phyloP scores from a whole-genome alignment of 1,140 invertebrate genomes.

The Rhynchophorus ferrugineus region DNA sequence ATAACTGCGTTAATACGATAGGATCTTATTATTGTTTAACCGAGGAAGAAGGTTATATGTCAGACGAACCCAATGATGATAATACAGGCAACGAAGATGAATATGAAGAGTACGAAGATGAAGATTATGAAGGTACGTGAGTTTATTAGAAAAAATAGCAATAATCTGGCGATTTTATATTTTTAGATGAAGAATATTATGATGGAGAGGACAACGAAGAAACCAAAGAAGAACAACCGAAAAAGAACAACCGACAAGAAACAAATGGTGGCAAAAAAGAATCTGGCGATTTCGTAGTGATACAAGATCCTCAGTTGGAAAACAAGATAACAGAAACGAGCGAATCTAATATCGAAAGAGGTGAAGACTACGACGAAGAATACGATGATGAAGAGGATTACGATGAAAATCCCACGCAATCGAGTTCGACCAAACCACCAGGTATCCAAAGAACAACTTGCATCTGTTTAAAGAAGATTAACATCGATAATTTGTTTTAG shows the following conservation, averaged over 20 bases:
- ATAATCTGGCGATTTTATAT: neutral
- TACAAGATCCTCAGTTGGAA: neutral
- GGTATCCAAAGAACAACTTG: neutral
- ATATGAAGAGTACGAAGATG: slow-evolving; percentile 23
- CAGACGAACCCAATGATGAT: slow-evolving; percentile 19
- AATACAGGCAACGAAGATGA: slow-evolving; percentile 9
- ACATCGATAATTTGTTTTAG: no score
- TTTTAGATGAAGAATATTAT: slow-evolving; percentile 15
- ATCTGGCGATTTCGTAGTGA: neutral
- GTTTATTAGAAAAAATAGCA: neutral
- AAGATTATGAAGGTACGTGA: slow-evolving; percentile 22
- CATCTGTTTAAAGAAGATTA: neutral
- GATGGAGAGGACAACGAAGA: slow-evolving; percentile 14
- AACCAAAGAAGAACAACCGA: neutral
- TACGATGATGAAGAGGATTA: slow-evolving; percentile 12
- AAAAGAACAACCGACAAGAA: neutral
- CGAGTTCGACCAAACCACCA: neutral
- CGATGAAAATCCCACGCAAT: slow-evolving; percentile 8
- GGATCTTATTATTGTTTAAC: slow-evolving; percentile 21
- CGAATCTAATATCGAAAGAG: neutral
- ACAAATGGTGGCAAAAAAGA: neutral
- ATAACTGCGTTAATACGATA: slow-evolving; percentile 20
- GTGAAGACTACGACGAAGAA: slow-evolving; percentile 6
- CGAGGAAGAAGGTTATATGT: neutral
- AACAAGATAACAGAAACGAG: neutral